These are phyloP conservation scores for Drosophila merina DNA, from an alignment of 2,888 invertebrate species.

Conservation along the genomic window DNA sequence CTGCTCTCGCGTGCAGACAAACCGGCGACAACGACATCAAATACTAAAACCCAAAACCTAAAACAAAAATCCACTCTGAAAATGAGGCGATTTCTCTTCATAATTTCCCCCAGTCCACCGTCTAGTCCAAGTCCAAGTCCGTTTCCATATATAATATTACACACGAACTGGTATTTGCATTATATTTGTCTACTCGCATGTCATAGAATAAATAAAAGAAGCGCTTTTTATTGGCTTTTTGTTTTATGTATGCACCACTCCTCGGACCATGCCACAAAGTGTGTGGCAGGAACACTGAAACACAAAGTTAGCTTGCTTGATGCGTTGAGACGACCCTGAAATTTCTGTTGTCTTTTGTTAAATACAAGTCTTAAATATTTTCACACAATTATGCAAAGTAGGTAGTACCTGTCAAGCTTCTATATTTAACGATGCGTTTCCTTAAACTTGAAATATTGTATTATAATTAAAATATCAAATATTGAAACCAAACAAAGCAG, in stretches of 20 bases:
- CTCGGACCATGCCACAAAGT: background rate
- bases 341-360: background rate
- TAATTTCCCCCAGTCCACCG: background rate
- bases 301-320: too few relatives aligned
- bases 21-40: slow-evolving; percentile 50
- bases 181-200: slow-evolving; percentile 54
- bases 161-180: slow-evolving; percentile 50
- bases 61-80: slow-evolving; percentile 2
- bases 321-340: background rate
- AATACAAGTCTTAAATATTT: slow-evolving; percentile 4
- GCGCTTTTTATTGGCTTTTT: slow-evolving; percentile 51
- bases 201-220: slow-evolving; percentile 51
- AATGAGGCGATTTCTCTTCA: slow-evolving; percentile 22
- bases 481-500: too few relatives aligned
- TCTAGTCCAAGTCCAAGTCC: background rate
- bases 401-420: background rate
- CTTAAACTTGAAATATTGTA: background rate
- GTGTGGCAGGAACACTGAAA: background rate
- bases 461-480: too few relatives aligned
- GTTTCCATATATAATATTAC: background rate
- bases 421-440: background rate
- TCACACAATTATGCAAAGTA: slow-evolving; percentile 21
- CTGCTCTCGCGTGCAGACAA: slow-evolving; percentile 54
- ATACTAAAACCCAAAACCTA: slow-evolving; percentile 31
- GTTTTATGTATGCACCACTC: slow-evolving; percentile 38